phyloP scores from a whole-genome alignment of 2,113 vertebrate species.

The Salvator merianae region DNA sequence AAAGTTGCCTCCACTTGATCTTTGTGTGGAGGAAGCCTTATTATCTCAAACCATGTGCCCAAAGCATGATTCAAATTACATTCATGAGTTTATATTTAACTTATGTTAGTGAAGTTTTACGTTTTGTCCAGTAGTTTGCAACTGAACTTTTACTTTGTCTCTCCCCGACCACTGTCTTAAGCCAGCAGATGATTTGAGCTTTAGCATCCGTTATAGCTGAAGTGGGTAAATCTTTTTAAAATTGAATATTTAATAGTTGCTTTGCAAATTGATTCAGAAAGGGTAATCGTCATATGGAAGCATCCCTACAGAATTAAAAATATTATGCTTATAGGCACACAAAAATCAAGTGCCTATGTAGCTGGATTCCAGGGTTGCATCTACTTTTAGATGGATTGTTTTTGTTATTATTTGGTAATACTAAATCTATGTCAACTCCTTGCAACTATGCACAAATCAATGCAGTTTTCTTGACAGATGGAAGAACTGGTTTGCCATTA shows the following conservation, averaged over 20 bases:
- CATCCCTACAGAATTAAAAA: background rate
- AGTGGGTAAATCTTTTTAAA: background rate
- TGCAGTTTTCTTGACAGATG: too few species aligned
- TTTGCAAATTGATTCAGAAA: background rate
- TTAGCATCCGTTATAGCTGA: background rate
- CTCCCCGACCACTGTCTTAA: background rate
- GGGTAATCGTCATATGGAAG: background rate
- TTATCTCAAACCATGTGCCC: too few species aligned
- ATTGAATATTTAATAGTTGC: background rate
- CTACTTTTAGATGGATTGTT: too few species aligned
- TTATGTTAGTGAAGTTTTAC: too few species aligned
- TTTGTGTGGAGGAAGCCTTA: too few species aligned
- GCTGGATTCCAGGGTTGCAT: background rate
- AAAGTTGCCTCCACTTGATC: too few species aligned
- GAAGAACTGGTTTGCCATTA: too few species aligned
- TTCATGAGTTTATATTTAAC: too few species aligned
- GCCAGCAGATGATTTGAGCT: background rate
- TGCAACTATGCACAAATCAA: too few species aligned
- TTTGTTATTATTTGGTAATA: too few species aligned
- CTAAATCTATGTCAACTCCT: too few species aligned
- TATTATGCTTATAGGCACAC: background rate
- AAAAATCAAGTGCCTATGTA: background rate
- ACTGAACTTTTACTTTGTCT: background rate
- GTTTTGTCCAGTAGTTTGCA: background rate
- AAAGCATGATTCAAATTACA: too few species aligned